phyloP scores from a whole-genome alignment of 2,797 vertebrate genomes.

The Gephyroberyx darwinii region DNA sequence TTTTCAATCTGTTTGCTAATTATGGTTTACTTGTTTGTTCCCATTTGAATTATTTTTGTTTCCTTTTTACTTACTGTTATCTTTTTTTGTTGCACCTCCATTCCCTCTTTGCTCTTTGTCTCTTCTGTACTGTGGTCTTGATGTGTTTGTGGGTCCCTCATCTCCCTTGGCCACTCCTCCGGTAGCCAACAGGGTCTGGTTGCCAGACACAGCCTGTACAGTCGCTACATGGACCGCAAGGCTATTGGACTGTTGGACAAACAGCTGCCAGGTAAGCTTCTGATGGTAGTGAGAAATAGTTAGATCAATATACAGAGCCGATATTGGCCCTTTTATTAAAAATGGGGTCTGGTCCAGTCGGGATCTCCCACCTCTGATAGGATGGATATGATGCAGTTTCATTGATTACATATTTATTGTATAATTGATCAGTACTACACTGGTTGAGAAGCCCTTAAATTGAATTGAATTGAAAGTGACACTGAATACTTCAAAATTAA shows the following conservation, averaged over 20 bases:
- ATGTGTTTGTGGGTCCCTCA: conserved; percentile 18
- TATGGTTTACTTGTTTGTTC: conserved; percentile 15
- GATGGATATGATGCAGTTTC: too few species aligned
- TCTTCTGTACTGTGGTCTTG: conserved; percentile 29
- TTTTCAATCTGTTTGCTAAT: conserved; percentile 42
- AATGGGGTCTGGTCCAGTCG: too few species aligned
- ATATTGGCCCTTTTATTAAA: too few species aligned
- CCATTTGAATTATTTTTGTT: conserved; percentile 20
- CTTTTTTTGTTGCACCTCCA: conserved; percentile 5
- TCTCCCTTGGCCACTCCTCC: conserved; percentile 29
- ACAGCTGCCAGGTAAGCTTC: conserved; percentile 67
- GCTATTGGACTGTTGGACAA: conserved; percentile 46
- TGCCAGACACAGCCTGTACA: conserved; percentile 78
- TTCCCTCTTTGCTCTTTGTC: conserved; percentile 4
- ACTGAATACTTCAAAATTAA: too few species aligned
- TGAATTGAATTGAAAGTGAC: too few species aligned
- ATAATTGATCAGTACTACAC: too few species aligned
- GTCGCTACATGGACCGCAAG: conserved; percentile 72
- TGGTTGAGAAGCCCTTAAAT: too few species aligned
- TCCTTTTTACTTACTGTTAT: conserved; percentile 6
- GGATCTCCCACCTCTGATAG: too few species aligned
- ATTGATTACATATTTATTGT: too few species aligned
- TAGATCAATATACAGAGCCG: too few species aligned
- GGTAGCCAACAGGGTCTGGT: conserved; percentile 75
- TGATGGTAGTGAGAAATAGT: not conserved